These are phyloP conservation scores for Scyliorhinus canicula DNA, from an alignment of 2,797 vertebrate genomes.

Conservation along the genomic window DNA sequence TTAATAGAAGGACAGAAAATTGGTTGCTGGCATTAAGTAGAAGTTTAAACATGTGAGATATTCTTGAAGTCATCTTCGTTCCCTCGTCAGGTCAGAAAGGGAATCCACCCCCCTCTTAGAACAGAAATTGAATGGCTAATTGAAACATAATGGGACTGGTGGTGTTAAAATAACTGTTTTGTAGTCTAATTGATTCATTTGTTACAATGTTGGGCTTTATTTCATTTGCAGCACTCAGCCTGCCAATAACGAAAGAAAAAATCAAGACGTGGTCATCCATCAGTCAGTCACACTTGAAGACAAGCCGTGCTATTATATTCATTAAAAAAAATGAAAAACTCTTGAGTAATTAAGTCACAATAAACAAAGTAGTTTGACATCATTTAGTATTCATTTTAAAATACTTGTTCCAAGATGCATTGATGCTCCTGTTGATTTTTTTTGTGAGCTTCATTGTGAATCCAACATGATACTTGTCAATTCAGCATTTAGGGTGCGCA, in stretches of 20 bases:
- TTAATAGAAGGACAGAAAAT: constrained; percentile 41
- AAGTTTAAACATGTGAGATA: constrained; percentile 50
- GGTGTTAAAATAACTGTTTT: constrained; percentile 44
- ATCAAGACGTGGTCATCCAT: not conserved
- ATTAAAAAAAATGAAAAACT: not conserved
- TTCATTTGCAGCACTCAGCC: not conserved
- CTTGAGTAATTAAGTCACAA: not conserved
- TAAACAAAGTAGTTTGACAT: not conserved
- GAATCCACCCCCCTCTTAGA: constrained; percentile 45
- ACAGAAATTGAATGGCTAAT: constrained; percentile 33
- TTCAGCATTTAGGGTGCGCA: not conserved
- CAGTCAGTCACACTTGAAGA: not conserved
- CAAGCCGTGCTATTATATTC: not conserved
- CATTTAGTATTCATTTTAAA: not conserved
- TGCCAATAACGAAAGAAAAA: not conserved
- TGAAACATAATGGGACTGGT: constrained; percentile 37
- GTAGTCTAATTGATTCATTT: constrained; percentile 39
- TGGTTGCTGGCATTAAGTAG: constrained; percentile 48
- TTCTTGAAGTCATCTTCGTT: constrained; percentile 36
- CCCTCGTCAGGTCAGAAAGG: constrained; percentile 37
- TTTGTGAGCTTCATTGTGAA: not conserved
- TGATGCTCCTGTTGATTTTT: not conserved
- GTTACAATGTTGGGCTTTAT: constrained; percentile 39
- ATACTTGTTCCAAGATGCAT: not conserved
- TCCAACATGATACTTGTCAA: not conserved